phyloP scores from a whole-genome alignment of 2,797 vertebrate species.

The Myiotriccus ornatus region DNA sequence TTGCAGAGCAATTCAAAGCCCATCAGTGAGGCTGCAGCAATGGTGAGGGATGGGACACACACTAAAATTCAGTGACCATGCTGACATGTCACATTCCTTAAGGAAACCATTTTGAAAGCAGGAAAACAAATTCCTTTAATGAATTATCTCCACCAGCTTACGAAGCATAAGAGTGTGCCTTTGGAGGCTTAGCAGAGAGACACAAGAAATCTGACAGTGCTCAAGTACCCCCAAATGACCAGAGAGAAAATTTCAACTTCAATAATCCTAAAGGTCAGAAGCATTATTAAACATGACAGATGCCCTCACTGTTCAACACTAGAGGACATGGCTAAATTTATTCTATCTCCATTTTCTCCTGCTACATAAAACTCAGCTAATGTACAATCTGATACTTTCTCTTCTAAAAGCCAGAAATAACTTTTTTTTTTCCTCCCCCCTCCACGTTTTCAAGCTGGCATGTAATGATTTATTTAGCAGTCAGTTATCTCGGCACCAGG shows the following conservation, averaged over 20 bases:
- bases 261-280: conserved; percentile 68
- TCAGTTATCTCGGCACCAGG: conserved; percentile 37
- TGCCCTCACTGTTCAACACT: conserved; percentile 14
- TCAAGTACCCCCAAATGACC: conserved; percentile 42
- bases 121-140: conserved; percentile 53
- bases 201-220: background rate
- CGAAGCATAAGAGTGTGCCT: conserved; percentile 3
- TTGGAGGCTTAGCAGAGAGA: background rate
- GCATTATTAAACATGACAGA: conserved; percentile 66
- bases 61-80: conserved; percentile 32
- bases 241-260: conserved; percentile 64
- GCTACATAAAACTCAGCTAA: conserved; percentile 38
- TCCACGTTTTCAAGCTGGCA: background rate
- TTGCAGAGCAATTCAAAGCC: accelerated
- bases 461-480: conserved; percentile 48
- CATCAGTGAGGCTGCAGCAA: background rate
- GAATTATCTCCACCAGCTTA: conserved; percentile 27
- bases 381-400: background rate
- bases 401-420: conserved; percentile 25
- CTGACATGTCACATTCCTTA: conserved; percentile 64
- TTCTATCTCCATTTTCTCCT: conserved; percentile 34
- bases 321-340: conserved; percentile 46
- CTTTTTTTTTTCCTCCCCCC: background rate
- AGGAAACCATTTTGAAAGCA: conserved; percentile 67
- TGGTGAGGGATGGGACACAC: background rate